Evolutionary conservation across 2,797 vertebrate species (phyloP), one percentile per base, ranked within the genome.

Genomic region (Urocyon cinereoargenteus): DNA sequence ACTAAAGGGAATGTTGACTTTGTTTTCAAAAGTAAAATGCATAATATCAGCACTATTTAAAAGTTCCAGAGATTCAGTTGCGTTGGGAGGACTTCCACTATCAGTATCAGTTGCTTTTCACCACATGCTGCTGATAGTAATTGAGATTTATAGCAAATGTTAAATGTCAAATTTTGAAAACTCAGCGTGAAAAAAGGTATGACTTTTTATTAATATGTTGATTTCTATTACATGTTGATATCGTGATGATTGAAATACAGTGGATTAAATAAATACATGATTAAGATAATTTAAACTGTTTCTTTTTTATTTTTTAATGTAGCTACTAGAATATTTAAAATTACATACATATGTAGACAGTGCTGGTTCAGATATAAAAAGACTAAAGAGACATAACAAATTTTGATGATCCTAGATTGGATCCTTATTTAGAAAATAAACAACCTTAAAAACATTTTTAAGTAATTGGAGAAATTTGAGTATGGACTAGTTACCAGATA

Each of bases 21-120:
- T 91, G 51, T 72, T 93, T 87, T 93, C 34, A 84, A 94, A 81
- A 85, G 51, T 83, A 66, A 94, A 90, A 21, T 75, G 62, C 51
- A 53, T 22, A 75, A 81, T 70, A 84, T 31, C 22, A 31, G 68
- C 15, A 78, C 18, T 6, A 21, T 13, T 83, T 68, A 51, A 81
- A 84, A 75, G n/a, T 26, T 26, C 61, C 34, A 64, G 45, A 6
- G 24, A 59, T 36, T 81, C 34, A 34, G 5, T 15, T 59, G 66
- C 24, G 16, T 16, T 40, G 1, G 31, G 53, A 93, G 55, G 15
- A 34, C 26, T 12, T n/a, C 3, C 28, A 3, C 9, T 4, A 9
- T 36, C 18, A 2, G 1, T 5, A 21, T 26, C 0, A n/a, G 49
- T 34, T 18, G 24, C 61, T 40, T 6, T 3, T 61, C 0, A 1